These are phyloP conservation scores for Copidosoma aretas DNA, from an alignment of 2,888 invertebrate genomes.

Conservation along the genomic window DNA sequence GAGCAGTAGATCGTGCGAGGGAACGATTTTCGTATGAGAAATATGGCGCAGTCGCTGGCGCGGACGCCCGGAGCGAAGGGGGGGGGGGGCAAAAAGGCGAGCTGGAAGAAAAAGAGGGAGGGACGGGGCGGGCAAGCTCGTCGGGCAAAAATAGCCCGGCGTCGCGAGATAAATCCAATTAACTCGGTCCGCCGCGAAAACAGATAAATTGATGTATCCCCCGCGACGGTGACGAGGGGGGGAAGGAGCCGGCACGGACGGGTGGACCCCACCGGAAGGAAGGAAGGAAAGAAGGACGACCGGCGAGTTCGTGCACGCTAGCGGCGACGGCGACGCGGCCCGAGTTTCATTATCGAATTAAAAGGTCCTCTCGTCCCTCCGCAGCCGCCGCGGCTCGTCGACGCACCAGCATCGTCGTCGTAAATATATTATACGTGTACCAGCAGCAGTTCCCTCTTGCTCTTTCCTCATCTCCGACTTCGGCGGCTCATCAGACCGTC, in stretches of 20 bases:
- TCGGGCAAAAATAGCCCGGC: slow-evolving; percentile 47
- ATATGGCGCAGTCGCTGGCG: slow-evolving; percentile 32
- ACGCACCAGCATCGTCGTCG: too few relatives aligned
- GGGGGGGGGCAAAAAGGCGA: background rate
- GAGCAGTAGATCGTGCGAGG: slow-evolving; percentile 23
- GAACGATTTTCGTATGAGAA: slow-evolving; percentile 44
- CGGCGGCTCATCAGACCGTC: too few relatives aligned
- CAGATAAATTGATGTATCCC: slow-evolving; percentile 53
- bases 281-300: background rate
- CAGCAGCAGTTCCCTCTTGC: slow-evolving; percentile 9
- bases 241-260: background rate
- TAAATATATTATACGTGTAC: slow-evolving; percentile 6
- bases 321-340: slow-evolving; percentile 22
- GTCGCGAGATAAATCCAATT: slow-evolving; percentile 54
- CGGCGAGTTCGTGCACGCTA: slow-evolving; percentile 11
- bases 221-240: slow-evolving; percentile 36
- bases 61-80: background rate
- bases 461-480: slow-evolving; percentile 4
- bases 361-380: slow-evolving; percentile 27
- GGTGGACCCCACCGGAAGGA: slow-evolving; percentile 27
- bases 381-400: slow-evolving; percentile 2
- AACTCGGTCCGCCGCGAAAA: slow-evolving; percentile 49
- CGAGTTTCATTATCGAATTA: slow-evolving; percentile 40
- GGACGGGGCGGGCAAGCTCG: background rate
- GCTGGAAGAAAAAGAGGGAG: background rate